Percentiles rank a stretch among this genome's conserved stretches.
phyloP scores from a whole-genome alignment of 2,797 vertebrate genomes.

The Sitta carolinensis region DNA sequence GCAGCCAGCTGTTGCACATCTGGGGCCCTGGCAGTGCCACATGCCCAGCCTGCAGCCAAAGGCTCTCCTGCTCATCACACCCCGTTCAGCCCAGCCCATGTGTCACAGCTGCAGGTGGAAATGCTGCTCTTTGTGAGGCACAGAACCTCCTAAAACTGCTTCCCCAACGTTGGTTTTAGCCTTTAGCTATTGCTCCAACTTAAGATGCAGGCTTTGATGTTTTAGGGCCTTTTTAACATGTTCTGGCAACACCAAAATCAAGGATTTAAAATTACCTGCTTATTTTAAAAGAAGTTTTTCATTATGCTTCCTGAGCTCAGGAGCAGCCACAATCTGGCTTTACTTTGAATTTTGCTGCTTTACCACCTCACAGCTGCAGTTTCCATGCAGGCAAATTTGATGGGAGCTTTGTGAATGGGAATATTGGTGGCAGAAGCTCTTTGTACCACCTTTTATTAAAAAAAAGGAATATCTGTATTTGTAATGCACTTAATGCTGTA shows the following conservation, averaged over 20 bases:
- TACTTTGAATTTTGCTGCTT: not conserved
- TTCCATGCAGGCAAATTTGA: not conserved
- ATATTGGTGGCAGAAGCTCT: not conserved
- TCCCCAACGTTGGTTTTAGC: not conserved
- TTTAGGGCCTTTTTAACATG: not conserved
- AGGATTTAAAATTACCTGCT: not conserved
- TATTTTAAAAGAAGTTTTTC: not conserved
- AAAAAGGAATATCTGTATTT: not conserved
- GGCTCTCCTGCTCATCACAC: not conserved
- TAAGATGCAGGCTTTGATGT: not conserved
- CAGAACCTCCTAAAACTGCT: not conserved
- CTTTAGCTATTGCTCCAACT: not conserved
- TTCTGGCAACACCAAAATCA: not conserved
- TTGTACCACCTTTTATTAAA: not conserved
- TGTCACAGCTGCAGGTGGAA: not conserved
- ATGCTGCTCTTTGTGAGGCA: not conserved
- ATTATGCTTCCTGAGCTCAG: not conserved
- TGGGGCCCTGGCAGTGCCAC: not conserved
- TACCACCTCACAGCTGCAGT: not conserved
- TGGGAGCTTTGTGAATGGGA: not conserved
- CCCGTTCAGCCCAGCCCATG: not conserved
- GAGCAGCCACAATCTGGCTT: not conserved
- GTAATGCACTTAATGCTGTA: not conserved
- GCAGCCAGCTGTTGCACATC: not conserved
- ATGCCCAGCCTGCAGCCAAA: not conserved